Evolutionary conservation across 2,797 vertebrate species (phyloP), one percentile per base, ranked within the genome.

Genomic region (Catharus ustulatus): DNA sequence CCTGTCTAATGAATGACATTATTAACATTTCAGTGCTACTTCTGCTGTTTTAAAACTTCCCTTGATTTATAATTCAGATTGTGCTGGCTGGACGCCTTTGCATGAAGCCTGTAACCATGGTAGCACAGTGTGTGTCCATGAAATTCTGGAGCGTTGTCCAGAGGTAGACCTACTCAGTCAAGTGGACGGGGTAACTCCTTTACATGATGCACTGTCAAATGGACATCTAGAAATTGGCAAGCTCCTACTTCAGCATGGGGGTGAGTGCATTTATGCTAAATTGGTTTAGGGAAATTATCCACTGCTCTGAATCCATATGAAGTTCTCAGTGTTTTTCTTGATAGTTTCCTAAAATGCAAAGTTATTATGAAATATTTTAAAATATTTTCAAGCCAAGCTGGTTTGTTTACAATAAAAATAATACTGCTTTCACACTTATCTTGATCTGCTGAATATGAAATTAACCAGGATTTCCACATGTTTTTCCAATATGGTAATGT

Each of bases 91-190:
- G 99, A 99, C 99, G 18, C 99, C 99, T 89, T 98, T 99, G 96
- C 99, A 99, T 95, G 99, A 99, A 98, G 99, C 99, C 36, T 99
- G 99, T 98, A 99, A 99, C 98, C 99, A 99, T 96, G 99, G 99
- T 96, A 99, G 98, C 98, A 97, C 97, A 62, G 98, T 98, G 58
- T 99, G 99, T 96, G 99, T 99, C 97, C 98, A 94, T 96, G 99
- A 98, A 96, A 98, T 99, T 98, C 98, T 99, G 93, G 98, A 96
- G 49, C 98, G 98, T 94, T 98, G 96, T 96, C 99, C 98, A 66
- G 95, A 98, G 97, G 98, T 99, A 78, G 96, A 98, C 96, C 98
- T 99, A 90, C 97, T 98, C 96, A 98, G 95, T 97, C 98, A 98
- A 98, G 99, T 99, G 97, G 97, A 98, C 20, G 99, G 99, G 95